phyloP scores from a whole-genome alignment of 2,797 vertebrate species.

The Pelobates cultripes region DNA sequence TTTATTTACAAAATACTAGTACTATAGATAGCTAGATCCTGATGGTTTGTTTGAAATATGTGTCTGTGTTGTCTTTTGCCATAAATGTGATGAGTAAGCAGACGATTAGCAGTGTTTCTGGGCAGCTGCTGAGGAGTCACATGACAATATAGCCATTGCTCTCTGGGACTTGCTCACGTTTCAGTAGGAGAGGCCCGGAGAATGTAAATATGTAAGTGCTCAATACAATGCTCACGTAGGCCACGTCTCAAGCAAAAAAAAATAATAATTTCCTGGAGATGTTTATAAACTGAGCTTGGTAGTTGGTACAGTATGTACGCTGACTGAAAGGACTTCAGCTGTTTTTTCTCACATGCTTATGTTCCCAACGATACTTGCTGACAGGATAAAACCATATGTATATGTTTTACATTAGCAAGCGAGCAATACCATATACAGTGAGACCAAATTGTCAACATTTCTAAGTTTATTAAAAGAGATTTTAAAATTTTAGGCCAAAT shows the following conservation, averaged over 20 bases:
- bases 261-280: background rate
- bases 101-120: background rate
- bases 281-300: background rate
- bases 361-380: conserved; percentile 16
- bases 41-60: background rate
- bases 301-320: conserved; percentile 24
- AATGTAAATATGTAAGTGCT: conserved; percentile 40
- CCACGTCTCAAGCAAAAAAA: conserved; percentile 11
- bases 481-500: no score
- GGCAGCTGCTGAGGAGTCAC: conserved; percentile 15
- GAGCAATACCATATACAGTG: background rate
- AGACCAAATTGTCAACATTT: no score
- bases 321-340: conserved; percentile 16
- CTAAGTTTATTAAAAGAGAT: no score
- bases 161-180: conserved; percentile 25
- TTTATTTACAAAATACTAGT: no score
- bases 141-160: conserved; percentile 27
- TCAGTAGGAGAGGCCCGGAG: background rate
- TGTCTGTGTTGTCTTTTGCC: background rate
- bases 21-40: background rate
- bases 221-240: conserved; percentile 34
- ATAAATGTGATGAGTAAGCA: conserved; percentile 7
- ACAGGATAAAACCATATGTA: background rate
- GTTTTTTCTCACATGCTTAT: conserved; percentile 5
- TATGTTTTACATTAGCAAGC: background rate